Base-by-base conservation (phyloP, 2,797 vertebrate species). In the Babyrousa celebensis region DNA sequence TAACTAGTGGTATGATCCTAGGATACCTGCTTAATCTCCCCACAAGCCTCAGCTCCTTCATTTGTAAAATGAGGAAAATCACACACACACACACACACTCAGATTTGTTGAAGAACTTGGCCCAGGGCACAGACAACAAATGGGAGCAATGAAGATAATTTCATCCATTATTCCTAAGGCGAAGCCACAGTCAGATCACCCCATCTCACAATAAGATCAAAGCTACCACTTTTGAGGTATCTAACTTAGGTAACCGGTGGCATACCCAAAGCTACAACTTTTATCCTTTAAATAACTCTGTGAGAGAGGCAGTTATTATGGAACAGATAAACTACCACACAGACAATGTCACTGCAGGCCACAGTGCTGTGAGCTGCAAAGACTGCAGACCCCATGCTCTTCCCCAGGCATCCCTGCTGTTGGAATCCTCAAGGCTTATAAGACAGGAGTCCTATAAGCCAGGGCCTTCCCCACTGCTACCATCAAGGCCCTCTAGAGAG, bases 261-360 rank as follows among this genome's bases (percentile, higher is more conserved):
- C 63, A 62, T 21, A 32, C 56, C 15, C 36, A 87, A 43, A 60
- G 74, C 32, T 36, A 21, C 23, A 60, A 88, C 11, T 65, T 60
- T 63, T 18, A 70, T 10, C 40, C 12, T 56, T 16, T 8, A 54
- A 77, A 65, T n/a, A 63, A 94, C 54, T 68, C 36, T 15, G 15
- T 54, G 67, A 91, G 21, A 67, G 6, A 77, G 77, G 62, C 32
- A 84, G 32, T n/a, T 89, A 62, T 96, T 25, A 77, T 17, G 71
- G 77, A 86, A 88, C 62, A 87, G 77, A 96, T 85, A 97, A 96
- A 94, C 87, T 91, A 96, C 16, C 17, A 18, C 21, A 70, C 60
- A 94, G 32, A 74, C 0, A 48, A 72, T 71, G 56, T 89, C n/a
- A 79, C 63, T 83, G 58, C 74, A 54, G 71, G 52, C 85, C 97